Evolutionary conservation across 2,113 vertebrate genomes (phyloP).

Genomic region (Diphyllodes magnificus): DNA sequence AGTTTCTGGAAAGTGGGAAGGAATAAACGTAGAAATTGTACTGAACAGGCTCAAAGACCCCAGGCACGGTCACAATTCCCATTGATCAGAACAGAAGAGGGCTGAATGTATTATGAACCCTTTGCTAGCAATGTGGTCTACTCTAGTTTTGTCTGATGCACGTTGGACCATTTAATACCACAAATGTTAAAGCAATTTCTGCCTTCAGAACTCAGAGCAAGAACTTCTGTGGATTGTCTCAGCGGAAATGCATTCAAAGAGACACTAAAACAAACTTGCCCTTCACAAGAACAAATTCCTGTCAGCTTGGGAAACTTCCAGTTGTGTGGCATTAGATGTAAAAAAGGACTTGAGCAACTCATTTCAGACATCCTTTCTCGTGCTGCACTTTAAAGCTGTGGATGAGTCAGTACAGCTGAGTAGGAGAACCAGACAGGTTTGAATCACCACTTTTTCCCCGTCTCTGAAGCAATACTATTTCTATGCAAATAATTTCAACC

Average conservation of each 20-base stretch:
- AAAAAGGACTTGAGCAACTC: conserved; percentile 1
- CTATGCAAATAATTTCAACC: conserved; percentile 10
- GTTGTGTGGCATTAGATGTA: not conserved
- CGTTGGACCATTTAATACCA: not conserved
- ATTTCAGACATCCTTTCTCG: not conserved
- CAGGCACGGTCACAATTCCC: not conserved
- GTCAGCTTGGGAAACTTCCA: not conserved
- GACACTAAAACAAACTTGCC: not conserved
- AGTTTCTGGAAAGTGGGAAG: not conserved
- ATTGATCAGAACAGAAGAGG: not conserved
- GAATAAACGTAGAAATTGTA: not conserved
- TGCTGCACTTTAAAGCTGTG: not conserved
- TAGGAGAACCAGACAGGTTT: conserved; percentile 56
- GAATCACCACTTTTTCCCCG: conserved; percentile 45
- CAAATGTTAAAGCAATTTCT: not conserved
- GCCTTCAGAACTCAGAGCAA: not conserved
- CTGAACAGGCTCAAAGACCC: not conserved
- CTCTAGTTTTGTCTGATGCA: not conserved
- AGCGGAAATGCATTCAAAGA: not conserved
- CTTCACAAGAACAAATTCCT: not conserved
- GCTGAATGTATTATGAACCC: not conserved
- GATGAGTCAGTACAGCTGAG: conserved; percentile 40
- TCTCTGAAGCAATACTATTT: not conserved
- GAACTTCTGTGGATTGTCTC: not conserved
- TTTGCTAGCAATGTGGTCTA: not conserved